phyloP scores from a whole-genome alignment of 2,888 invertebrate genomes.

The Chirona hameri region DNA sequence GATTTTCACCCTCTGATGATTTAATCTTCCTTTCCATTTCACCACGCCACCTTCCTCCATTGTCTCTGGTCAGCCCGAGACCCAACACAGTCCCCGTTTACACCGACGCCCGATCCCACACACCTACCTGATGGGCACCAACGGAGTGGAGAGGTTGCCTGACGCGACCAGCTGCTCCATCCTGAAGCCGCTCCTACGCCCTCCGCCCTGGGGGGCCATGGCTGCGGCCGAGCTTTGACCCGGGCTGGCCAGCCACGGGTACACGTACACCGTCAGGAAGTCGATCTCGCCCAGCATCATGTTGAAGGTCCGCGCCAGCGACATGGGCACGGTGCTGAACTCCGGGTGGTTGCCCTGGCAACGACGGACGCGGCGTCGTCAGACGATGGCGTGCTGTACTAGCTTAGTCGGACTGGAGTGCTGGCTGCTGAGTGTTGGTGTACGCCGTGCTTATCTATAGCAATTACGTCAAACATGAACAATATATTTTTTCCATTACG shows the following conservation, averaged over 20 bases:
- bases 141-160: neutral
- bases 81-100: too few relatives aligned
- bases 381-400: too few relatives aligned
- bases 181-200: neutral
- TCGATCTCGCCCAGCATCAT: constrained; percentile 92
- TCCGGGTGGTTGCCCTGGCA: constrained; percentile 68
- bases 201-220: neutral
- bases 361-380: neutral
- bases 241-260: constrained; percentile 49
- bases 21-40: too few relatives aligned
- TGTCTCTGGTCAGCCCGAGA: too few relatives aligned
- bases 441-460: too few relatives aligned
- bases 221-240: neutral
- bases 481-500: too few relatives aligned
- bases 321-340: constrained; percentile 71
- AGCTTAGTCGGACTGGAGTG: too few relatives aligned
- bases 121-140: neutral
- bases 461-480: too few relatives aligned
- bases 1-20: too few relatives aligned
- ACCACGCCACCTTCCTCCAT: too few relatives aligned
- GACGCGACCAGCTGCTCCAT: neutral
- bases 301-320: constrained; percentile 74
- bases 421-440: too few relatives aligned
- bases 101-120: too few relatives aligned
- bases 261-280: constrained; percentile 78